Percentiles rank a stretch among this genome's conserved stretches.
Conservation (phyloP, 1,140 invertebrate genomes). For the Zaprionus inermis region DNA sequence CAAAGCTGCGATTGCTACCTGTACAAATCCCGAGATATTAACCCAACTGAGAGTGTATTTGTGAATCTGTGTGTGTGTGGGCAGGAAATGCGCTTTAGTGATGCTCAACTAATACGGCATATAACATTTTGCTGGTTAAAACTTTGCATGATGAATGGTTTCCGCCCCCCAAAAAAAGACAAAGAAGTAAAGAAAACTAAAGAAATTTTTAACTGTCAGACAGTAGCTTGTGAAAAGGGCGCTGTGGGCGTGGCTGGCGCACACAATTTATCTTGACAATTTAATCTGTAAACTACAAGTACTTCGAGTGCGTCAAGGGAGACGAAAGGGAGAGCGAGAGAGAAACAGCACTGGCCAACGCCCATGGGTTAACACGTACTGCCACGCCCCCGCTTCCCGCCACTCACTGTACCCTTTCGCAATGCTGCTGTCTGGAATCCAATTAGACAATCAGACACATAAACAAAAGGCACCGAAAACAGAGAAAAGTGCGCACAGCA, state of each 20-base stretch:
- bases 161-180: slow-evolving; percentile 6
- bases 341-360: slow-evolving; percentile 22
- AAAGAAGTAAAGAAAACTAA: background rate
- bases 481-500: slow-evolving; percentile 12
- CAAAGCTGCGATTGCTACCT: slow-evolving; percentile 55
- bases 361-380: slow-evolving; percentile 41
- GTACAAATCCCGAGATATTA: slow-evolving; percentile 24
- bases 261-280: slow-evolving; percentile 69
- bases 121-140: slow-evolving; percentile 35
- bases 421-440: slow-evolving; percentile 44
- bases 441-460: slow-evolving; percentile 70
- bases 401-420: slow-evolving; percentile 26
- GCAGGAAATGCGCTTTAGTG: slow-evolving; percentile 69
- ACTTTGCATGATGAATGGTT: slow-evolving; percentile 59
- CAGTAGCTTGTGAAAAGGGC: slow-evolving; percentile 39
- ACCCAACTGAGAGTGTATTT: slow-evolving; percentile 3
- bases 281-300: slow-evolving; percentile 58
- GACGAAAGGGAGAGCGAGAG: background rate
- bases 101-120: slow-evolving; percentile 49
- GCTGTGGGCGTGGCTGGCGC: slow-evolving; percentile 38
- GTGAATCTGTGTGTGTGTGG: slow-evolving; percentile 22
- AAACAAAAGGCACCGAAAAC: slow-evolving; percentile 56
- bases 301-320: background rate
- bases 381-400: background rate
- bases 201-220: slow-evolving; percentile 49